A percentile compares a stretch with the other conserved stretches of the same genome.
phyloP scores from a whole-genome alignment of 2,113 vertebrate species.

The Apodemus sylvaticus region DNA sequence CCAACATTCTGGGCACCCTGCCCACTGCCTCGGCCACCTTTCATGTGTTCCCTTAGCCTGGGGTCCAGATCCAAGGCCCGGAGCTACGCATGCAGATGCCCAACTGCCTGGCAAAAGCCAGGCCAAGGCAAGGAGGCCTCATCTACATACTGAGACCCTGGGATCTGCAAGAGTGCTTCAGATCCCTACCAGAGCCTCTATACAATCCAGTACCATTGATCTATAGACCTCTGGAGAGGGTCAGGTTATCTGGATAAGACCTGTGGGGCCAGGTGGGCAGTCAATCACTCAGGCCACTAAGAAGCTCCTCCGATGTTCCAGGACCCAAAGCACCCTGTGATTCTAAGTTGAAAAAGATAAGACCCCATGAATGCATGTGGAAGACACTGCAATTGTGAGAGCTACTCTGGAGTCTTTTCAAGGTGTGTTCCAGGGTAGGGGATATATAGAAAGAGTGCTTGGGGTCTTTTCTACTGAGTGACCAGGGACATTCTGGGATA shows the following conservation, averaged over 20 bases:
- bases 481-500: neutral
- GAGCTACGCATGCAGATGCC: neutral
- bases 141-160: neutral
- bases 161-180: neutral
- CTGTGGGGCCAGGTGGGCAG: neutral
- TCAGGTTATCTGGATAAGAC: accelerated
- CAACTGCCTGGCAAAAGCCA: neutral
- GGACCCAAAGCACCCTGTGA: neutral
- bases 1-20: neutral
- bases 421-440: too few species aligned
- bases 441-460: neutral
- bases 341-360: neutral
- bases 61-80: too few species aligned
- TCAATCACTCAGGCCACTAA: neutral
- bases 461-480: neutral
- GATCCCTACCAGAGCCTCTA: neutral
- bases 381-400: neutral
- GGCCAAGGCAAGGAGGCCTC: neutral
- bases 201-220: neutral
- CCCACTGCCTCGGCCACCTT: neutral
- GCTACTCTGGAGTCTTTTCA: neutral
- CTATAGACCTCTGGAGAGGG: neutral
- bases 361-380: neutral
- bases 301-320: neutral
- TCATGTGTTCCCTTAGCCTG: neutral